Evolutionary conservation across 23 tunicate genomes (phyloP).

Genomic region (Styela plicata): DNA sequence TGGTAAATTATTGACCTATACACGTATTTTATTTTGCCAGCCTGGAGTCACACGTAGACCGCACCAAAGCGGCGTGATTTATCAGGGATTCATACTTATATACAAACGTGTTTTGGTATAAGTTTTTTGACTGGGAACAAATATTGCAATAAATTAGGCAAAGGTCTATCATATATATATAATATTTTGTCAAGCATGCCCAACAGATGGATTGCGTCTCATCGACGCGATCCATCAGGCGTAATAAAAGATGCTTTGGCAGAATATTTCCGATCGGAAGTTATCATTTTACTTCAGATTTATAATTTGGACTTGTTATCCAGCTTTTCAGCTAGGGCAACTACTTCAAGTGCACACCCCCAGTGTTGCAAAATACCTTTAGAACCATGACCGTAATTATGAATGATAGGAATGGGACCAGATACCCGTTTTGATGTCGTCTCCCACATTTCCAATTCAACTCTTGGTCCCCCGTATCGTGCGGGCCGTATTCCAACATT

Average conservation of each 20-base stretch:
- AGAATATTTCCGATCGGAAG: neutral
- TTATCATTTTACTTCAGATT: neutral
- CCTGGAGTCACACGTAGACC: no score
- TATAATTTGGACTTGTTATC: neutral
- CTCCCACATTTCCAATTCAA: slow-evolving; percentile 37
- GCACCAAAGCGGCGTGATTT: no score
- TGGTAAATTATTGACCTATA: no score
- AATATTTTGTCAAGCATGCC: no score
- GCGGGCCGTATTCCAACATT: slow-evolving; percentile 68
- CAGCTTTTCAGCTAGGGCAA: slow-evolving; percentile 13
- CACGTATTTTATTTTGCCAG: no score
- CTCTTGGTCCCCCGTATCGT: slow-evolving; percentile 63
- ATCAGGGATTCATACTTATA: no score
- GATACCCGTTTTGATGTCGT: neutral
- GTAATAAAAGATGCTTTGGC: neutral
- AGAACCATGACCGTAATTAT: slow-evolving; percentile 77
- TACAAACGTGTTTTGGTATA: no score
- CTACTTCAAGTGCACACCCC: slow-evolving; percentile 63
- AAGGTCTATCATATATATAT: no score
- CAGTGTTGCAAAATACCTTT: slow-evolving; percentile 66
- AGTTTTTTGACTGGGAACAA: no score
- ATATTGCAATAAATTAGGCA: no score
- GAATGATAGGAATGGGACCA: slow-evolving; percentile 42
- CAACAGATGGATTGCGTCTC: neutral
- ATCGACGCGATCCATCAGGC: neutral